Conservation (phyloP, 2,113 vertebrate genomes). For the Cebidichthys violaceus region DNA sequence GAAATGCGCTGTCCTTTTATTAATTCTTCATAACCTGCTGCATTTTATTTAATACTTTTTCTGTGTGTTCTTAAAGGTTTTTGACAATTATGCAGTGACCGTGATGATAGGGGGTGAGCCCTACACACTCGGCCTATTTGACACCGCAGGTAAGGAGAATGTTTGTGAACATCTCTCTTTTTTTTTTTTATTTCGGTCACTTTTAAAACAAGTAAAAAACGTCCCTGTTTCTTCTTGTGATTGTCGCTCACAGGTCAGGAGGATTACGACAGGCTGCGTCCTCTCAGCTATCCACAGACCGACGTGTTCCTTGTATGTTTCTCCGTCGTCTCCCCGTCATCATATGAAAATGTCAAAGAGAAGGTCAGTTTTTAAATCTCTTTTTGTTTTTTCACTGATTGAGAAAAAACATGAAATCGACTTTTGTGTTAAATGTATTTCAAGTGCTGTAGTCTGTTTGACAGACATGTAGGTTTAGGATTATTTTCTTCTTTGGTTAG, state of each 20-base stretch:
- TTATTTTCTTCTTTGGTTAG: neutral
- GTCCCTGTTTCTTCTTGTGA: conserved; percentile 1
- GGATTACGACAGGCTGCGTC: conserved; percentile 98
- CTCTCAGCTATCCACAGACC: conserved; percentile 98
- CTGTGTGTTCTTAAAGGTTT: conserved; percentile 85
- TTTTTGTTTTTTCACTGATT: neutral
- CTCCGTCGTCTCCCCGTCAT: conserved; percentile 97
- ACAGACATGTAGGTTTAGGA: neutral
- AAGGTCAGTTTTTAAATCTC: conserved; percentile 84
- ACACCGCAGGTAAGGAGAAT: conserved; percentile 92
- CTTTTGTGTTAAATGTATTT: neutral
- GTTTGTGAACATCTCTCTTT: neutral
- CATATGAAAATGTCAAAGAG: conserved; percentile 99
- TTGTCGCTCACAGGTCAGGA: conserved; percentile 90
- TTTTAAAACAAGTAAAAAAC: neutral
- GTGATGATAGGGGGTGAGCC: conserved; percentile 99
- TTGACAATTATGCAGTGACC: conserved; percentile 99
- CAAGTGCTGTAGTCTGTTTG: neutral
- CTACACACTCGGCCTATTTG: conserved; percentile 96
- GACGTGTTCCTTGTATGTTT: conserved; percentile 99
- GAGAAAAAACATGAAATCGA: neutral
- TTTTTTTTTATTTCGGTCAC: conserved; percentile 4
- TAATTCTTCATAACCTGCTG: neutral
- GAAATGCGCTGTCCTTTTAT: neutral
- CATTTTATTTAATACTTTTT: neutral